These are phyloP conservation scores for Austrofundulus limnaeus DNA, from an alignment of 2,113 vertebrate species.

Conservation along the genomic window DNA sequence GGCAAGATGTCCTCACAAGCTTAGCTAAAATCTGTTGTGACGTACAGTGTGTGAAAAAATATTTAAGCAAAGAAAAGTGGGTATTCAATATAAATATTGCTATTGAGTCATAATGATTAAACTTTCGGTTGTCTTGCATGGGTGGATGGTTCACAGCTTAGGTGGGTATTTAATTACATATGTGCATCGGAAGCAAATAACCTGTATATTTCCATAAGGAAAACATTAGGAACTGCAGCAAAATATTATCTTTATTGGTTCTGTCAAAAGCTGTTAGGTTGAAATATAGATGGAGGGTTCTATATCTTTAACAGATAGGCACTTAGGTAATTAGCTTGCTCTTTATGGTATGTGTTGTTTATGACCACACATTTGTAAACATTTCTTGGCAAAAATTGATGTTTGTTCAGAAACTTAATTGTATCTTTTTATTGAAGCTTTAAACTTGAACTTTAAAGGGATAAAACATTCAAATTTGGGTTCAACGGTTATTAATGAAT, in stretches of 20 bases:
- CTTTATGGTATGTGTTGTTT: neutral
- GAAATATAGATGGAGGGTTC: neutral
- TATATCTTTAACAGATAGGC: neutral
- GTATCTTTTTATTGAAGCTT: too few relatives aligned
- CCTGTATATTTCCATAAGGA: neutral
- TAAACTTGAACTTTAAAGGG: too few relatives aligned
- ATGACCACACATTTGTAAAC: neutral
- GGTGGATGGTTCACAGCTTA: neutral
- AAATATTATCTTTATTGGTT: neutral
- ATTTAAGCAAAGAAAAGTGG: neutral
- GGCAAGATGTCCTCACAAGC: too few relatives aligned
- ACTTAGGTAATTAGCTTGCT: neutral
- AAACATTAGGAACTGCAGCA: neutral
- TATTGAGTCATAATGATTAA: conserved; percentile 4
- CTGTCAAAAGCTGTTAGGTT: neutral
- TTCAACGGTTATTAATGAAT: too few relatives aligned
- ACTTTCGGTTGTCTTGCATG: neutral
- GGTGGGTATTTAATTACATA: conserved; percentile 1
- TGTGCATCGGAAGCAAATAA: neutral
- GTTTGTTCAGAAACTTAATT: neutral
- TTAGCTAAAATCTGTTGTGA: neutral
- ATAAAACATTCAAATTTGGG: too few relatives aligned
- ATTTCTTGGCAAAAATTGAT: neutral
- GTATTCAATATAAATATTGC: conserved; percentile 1
- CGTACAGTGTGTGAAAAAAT: conserved; percentile 3